These are phyloP conservation scores for Tychaedon coryphoeus DNA, from an alignment of 2,113 vertebrate genomes.

Conservation along the genomic window DNA sequence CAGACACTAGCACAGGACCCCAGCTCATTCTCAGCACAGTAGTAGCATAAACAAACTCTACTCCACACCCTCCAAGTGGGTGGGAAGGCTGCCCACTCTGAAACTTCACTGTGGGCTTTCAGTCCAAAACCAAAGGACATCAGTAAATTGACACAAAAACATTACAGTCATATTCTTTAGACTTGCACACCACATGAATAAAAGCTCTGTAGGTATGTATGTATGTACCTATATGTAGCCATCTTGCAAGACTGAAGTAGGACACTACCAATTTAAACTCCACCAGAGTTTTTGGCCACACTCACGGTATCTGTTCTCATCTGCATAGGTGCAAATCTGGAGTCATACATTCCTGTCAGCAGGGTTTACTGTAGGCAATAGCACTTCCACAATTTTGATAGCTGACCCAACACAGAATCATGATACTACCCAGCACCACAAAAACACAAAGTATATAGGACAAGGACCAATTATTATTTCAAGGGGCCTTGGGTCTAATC, in stretches of 20 bases:
- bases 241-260: background rate
- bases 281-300: background rate
- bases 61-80: background rate
- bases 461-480: background rate
- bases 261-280: background rate
- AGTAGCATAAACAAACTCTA: background rate
- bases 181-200: background rate
- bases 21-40: background rate
- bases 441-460: background rate
- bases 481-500: background rate
- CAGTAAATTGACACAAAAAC: background rate
- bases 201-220: background rate
- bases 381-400: background rate
- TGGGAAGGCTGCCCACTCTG: background rate
- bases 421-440: background rate
- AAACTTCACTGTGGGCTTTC: background rate
- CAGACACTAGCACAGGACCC: background rate
- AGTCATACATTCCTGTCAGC: background rate
- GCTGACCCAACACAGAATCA: background rate
- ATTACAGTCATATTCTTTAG: background rate
- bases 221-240: background rate
- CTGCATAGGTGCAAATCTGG: constrained; percentile 10
- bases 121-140: background rate
- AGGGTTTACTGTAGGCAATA: background rate
- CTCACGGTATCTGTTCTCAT: background rate